Base-by-base conservation (phyloP, 64 coral and sea anemone genomes). In the Montipora sp. region DNA sequence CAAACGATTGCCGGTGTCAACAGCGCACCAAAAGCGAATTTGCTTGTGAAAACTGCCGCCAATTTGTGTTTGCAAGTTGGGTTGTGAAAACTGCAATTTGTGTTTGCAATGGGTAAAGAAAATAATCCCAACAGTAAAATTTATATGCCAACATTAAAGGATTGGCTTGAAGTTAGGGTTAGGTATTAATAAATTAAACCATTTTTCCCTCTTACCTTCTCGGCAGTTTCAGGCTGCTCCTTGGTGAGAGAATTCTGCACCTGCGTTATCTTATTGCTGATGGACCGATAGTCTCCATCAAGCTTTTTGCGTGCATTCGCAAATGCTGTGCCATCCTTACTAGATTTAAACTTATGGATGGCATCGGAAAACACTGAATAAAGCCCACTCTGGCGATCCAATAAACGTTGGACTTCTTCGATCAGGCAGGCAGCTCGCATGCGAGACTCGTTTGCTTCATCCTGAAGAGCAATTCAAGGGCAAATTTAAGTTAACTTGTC, bases 351-450 rank as follows among this genome's bases (percentile, higher is more conserved):
- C 67, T 96, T 99, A 57, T 93, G 93, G 80, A 99, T 94, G 86
- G 94, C 89, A 81, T 94, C 98, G 5, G 91, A 65, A 75, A 96
- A 99, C 59, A 95, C 95, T 84, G 93, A 94, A 74, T 99, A 99
- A 22, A 99, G 88, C 21, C 98, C 94, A 87, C 92, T 92, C 46
- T 92, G 94, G 59, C 94, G 94, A 50, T 99, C 94, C 15, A 99
- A 75, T 58, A 99, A 81, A 27, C 98, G 94, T 15, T 89, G 92
- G 12, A 94, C 79, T 82, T 99, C 98, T 51, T 99, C 98, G 19
- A 96, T 78, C 8, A 96, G 89, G 63, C 98, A 95, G 89, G 98
- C 98, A 6, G 98, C 98, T 58, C 98, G 94, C 92, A 99, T 96
- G n/a, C 94, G 84, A 0, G 98, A 89, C 55, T 99, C 98, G 74